Conservation (phyloP, 2,113 vertebrate species). For the Tragulus kanchil region DNA sequence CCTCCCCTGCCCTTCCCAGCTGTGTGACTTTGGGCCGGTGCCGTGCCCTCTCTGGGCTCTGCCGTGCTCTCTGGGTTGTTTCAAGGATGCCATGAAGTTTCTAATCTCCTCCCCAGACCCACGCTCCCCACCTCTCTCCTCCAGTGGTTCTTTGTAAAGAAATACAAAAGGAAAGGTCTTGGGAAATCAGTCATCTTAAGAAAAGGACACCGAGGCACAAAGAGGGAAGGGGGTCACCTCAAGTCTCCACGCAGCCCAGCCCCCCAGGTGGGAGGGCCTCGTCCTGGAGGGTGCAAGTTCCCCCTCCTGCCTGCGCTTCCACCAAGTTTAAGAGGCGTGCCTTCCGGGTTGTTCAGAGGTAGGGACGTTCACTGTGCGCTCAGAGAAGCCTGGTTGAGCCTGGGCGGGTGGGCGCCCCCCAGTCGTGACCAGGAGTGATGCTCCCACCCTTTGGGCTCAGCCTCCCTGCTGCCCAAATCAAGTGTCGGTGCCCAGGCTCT, state of each 20-base stretch:
- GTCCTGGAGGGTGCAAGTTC: not conserved
- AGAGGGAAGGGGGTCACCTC: not conserved
- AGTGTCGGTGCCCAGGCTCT: not conserved
- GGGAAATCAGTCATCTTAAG: not conserved
- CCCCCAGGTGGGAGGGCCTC: not conserved
- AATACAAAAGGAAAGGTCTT: not conserved
- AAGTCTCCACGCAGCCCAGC: not conserved
- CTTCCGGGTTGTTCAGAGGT: not conserved
- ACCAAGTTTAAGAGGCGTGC: not conserved
- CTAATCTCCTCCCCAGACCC: not conserved
- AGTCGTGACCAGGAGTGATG: not conserved
- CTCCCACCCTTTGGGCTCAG: not conserved
- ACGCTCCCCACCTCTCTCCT: not conserved
- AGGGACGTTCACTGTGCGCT: not conserved
- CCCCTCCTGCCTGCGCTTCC: not conserved
- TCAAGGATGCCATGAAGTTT: not conserved
- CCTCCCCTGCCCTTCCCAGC: not conserved
- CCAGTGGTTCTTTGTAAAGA: not conserved
- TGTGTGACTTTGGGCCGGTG: not conserved
- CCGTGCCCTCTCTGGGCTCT: not conserved
- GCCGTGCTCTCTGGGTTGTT: not conserved
- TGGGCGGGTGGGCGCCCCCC: not conserved
- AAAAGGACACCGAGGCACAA: not conserved
- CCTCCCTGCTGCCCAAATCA: not conserved
- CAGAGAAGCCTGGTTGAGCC: not conserved